Evolutionary conservation across 2,797 vertebrate species (phyloP).

Genomic region (Synaphobranchus kaupii): DNA sequence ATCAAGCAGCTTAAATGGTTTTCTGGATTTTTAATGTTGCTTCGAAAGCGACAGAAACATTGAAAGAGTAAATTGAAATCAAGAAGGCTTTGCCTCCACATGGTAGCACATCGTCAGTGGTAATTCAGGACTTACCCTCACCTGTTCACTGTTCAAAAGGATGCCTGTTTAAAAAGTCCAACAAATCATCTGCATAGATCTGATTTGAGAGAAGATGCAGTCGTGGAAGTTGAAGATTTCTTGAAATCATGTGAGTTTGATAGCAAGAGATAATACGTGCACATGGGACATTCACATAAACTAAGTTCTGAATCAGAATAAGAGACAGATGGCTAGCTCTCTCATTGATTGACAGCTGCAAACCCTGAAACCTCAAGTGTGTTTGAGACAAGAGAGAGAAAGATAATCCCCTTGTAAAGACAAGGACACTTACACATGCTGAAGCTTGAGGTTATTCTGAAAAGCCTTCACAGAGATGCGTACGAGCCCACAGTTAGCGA

Average conservation of each 20-base stretch:
- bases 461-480: slow-evolving; percentile 73
- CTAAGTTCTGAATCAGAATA: background rate
- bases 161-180: background rate
- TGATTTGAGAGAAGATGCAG: background rate
- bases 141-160: background rate
- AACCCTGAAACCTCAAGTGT: slow-evolving; percentile 46
- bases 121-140: no score
- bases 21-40: background rate
- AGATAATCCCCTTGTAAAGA: slow-evolving; percentile 38
- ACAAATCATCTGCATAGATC: background rate
- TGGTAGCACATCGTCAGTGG: no score
- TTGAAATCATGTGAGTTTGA: background rate
- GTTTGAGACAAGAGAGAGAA: slow-evolving; percentile 46
- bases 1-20: background rate
- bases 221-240: background rate
- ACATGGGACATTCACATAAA: background rate
- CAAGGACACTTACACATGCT: slow-evolving; percentile 76
- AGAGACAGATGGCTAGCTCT: slow-evolving; percentile 29
- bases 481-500: slow-evolving; percentile 69
- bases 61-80: background rate
- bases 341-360: slow-evolving; percentile 60
- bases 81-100: no score
- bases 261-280: background rate
- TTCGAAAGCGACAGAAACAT: no score
- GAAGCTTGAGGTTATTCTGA: slow-evolving; percentile 74